Evolutionary conservation across 2,797 vertebrate genomes (phyloP), one percentile per base, ranked within the genome.

Genomic region (Xenops minutus): DNA sequence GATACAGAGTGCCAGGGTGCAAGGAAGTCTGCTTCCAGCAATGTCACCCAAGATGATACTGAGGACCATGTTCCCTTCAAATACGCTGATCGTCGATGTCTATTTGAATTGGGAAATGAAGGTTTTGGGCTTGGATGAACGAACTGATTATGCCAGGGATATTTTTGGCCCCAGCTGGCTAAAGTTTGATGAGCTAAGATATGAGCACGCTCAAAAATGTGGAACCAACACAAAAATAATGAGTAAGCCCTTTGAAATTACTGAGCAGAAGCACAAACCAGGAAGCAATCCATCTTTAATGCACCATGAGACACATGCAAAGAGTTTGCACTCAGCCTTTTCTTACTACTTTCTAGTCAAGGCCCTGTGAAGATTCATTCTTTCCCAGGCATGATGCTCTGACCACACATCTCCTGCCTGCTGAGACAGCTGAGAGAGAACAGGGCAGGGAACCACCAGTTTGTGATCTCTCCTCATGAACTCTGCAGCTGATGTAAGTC

Each of bases 131-230:
- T 92, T 71, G 85, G 74, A 84, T 92, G 94, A 92, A 71, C 3
- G 3, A 92, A 88, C 41, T 85, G 90, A 92, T 95, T 87, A 94
- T 90, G 46, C 76, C 88, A 84, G 58, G 23, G 79, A 86, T 96
- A 96, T 93, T 96, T 96, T 73, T 89, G 85, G 89, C 66, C 76
- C 79, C 91, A 94, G 89, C 89, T 96, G 88, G 74, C 74, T 79
- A 34, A 91, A 90, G 63, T 96, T 75, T 82, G 93, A 96, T 95
- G 94, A 96, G 91, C 93, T 93, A 79, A 90, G 85, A 94, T 72
- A 64, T 0, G 13, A 95, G 81, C 46, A 54, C 0, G 13, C 86
- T 95, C 23, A 9, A 54, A 95, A 95, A 71, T 37, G 41, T 94
- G 93, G 64, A 96, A 88, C 80, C 88, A 82, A 93, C 89, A 86